These are phyloP conservation scores for Episyrphus balteatus DNA, from an alignment of 1,140 invertebrate species.

Conservation along the genomic window DNA sequence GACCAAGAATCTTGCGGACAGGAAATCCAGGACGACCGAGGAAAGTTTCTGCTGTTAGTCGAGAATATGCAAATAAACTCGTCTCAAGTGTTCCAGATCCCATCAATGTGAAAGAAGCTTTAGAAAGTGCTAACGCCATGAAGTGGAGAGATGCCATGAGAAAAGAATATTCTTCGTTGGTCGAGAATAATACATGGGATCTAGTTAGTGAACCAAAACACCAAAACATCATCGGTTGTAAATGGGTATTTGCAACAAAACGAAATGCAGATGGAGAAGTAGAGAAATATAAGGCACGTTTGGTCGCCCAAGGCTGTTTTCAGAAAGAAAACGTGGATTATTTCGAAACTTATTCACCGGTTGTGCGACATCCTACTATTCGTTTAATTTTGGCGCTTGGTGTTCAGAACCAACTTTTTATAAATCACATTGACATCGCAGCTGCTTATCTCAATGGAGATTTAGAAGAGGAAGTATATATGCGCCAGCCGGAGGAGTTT, in stretches of 20 bases:
- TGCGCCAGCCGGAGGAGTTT: constrained; percentile 31
- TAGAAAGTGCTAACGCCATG: too few relatives aligned
- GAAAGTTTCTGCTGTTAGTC: too few relatives aligned
- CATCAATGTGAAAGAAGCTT: too few relatives aligned
- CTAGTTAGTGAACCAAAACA: too few relatives aligned
- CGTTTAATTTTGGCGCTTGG: constrained; percentile 4
- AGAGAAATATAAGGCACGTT: constrained; percentile 24
- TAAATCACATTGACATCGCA: constrained; percentile 29
- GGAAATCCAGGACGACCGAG: too few relatives aligned
- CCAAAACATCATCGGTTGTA: constrained; percentile 18
- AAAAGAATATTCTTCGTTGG: too few relatives aligned
- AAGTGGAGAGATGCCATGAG: too few relatives aligned
- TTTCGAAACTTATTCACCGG: constrained; percentile 28
- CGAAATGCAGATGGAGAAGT: constrained; percentile 13
- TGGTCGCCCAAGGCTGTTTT: constrained; percentile 26
- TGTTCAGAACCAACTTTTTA: constrained; percentile 9
- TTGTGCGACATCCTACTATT: constrained; percentile 10
- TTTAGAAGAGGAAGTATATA: constrained; percentile 35
- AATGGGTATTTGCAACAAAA: constrained; percentile 34
- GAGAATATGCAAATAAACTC: too few relatives aligned
- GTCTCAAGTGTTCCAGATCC: too few relatives aligned
- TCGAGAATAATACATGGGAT: too few relatives aligned
- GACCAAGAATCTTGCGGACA: too few relatives aligned
- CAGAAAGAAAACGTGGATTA: constrained; percentile 24
- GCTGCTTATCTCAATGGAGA: constrained; percentile 25